Base-by-base conservation (phyloP, 1,140 invertebrate genomes). In the Ladona fulva region DNA sequence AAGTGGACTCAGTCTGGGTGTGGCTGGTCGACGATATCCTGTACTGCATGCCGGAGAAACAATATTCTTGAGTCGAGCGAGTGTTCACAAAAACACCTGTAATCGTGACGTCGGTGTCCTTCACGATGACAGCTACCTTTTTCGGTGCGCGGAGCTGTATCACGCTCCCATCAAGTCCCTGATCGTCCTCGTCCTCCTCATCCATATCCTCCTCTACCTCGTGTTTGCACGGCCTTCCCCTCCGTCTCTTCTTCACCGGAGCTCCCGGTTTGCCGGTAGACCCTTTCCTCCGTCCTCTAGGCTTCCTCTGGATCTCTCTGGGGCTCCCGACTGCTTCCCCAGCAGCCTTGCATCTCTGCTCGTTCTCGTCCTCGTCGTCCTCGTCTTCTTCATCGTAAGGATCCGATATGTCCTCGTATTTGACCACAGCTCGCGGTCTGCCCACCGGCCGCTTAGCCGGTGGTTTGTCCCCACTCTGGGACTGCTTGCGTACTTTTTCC, bases 51-150 rank as follows among this genome's bases (percentile, higher is more conserved):
- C 91, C 92, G 24, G 91, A 91, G 79, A 92, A 92, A 83, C 93
- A 95, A 82, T 92, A 94, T 42, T 92, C 92, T 84, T 94, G 93
- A 82, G 93, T 92, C 74, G 87, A 93, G 83, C 85, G 88, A 78
- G 90, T 94, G 83, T 92, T 92, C 66, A 92, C 90, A 82, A 92
- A 92, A 76, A 94, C 92, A 24, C 79, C 80, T 0, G 93, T 94
- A 78, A 94, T 94, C 74, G 93, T 95, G 0, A 95, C 92, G 80
- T 94, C 93, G 0, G 93, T 93, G 80, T 94, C 93, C 83, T 94
- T 92, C 82, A 92, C 92, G 11, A 94, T 88, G 81, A 94, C 92
- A 22, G 91, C 88, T 73, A 92, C 89, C 86, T 92, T 88, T 81
- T 89, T 89, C 79, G 19, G 77, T 24, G 78, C 24, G 44, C 74